Evolutionary conservation across 2,888 invertebrate species (phyloP).

Genomic region (Campoplex capitator): DNA sequence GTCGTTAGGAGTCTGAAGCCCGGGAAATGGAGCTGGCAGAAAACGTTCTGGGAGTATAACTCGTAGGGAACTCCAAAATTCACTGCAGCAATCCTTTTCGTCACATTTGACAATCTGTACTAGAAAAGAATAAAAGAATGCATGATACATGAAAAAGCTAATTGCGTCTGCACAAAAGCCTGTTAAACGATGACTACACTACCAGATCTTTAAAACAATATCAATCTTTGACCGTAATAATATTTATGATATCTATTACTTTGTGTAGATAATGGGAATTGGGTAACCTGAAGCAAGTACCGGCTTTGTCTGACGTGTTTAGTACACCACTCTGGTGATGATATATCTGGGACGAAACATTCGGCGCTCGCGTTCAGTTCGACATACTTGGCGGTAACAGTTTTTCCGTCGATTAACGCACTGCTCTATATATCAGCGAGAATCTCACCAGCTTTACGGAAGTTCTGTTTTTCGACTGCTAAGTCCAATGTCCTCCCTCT

Average conservation of each 20-base stretch:
- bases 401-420: constrained; percentile 74
- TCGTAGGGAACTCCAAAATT: constrained; percentile 49
- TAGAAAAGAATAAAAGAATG: constrained; percentile 62
- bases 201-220: not conserved
- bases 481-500: constrained; percentile 75
- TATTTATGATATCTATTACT: not conserved
- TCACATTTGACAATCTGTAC: constrained; percentile 59
- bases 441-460: constrained; percentile 77
- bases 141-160: constrained; percentile 13
- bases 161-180: constrained; percentile 64
- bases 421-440: constrained; percentile 79
- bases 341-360: constrained; percentile 59
- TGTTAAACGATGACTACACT: not conserved
- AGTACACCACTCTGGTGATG: constrained; percentile 68
- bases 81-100: constrained; percentile 70
- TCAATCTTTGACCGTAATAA: not conserved
- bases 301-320: constrained; percentile 72
- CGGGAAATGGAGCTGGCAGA: constrained; percentile 69
- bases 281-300: constrained; percentile 71
- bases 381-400: constrained; percentile 64
- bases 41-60: constrained; percentile 13
- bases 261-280: not conserved
- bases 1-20: constrained; percentile 69
- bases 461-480: constrained; percentile 79
- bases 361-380: constrained; percentile 20